A percentile compares a stretch with the other conserved stretches of the same genome.
phyloP scores from a whole-genome alignment of 2,797 vertebrate species.

The Melanotaenia nigrans region DNA sequence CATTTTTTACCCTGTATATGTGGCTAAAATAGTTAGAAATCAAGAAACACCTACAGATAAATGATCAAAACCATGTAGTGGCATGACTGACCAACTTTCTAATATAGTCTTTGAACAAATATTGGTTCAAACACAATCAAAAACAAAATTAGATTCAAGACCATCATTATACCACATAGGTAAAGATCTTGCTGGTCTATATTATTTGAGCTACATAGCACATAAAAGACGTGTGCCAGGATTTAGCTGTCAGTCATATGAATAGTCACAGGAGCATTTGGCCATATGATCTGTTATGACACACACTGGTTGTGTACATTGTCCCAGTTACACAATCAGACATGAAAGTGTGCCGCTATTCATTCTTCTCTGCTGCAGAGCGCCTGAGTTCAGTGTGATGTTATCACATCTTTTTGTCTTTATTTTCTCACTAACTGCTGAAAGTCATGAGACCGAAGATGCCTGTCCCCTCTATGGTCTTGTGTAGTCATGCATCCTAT shows the following conservation, averaged over 20 bases:
- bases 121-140: background rate
- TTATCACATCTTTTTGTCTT: background rate
- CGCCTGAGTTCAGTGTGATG: background rate
- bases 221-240: background rate
- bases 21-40: background rate
- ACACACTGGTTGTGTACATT: background rate
- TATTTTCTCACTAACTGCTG: slow-evolving; percentile 12
- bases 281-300: background rate
- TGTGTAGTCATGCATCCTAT: slow-evolving; percentile 5
- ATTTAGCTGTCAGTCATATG: background rate
- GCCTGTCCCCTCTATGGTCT: background rate
- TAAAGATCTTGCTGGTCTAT: background rate
- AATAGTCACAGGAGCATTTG: background rate
- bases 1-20: background rate
- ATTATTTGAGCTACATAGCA: background rate
- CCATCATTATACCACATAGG: background rate
- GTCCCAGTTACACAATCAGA: background rate
- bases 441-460: slow-evolving; percentile 15
- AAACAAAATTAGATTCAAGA: background rate
- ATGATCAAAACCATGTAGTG: background rate
- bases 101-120: background rate
- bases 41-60: background rate
- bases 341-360: background rate
- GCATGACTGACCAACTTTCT: background rate
- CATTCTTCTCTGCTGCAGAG: background rate